Evolutionary conservation across 2,797 vertebrate species (phyloP), one percentile per base, ranked within the genome.

Genomic region (Phrynocephalus vlangalii): DNA sequence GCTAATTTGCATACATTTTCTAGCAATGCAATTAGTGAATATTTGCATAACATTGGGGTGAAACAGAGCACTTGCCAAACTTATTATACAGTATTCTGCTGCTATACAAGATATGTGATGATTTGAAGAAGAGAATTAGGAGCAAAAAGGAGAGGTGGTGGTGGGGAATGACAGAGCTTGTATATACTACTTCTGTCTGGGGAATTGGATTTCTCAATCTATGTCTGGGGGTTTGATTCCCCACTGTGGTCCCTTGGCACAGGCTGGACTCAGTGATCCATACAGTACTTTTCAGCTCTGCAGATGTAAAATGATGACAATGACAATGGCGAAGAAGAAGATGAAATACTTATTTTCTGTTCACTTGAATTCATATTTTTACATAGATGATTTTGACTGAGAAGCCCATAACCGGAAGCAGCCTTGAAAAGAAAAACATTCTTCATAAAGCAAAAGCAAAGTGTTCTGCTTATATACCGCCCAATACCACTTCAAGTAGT

Each of bases 1-100:
- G 83, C 78, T 81, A 81, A 85, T 85, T 88, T 68, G 79, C 87
- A 88, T 84, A 44, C 38, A 67, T 88, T 88, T 88, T 22, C 87
- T 79, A 68, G 44, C 44, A 44, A 85, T 76, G 78, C 73, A 88
- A 85, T 85, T 84, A 84, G 82, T 70, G 56, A 75, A 82, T n/a
- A 56, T 84, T 38, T 81, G 83, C 70, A 84, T 80, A 88, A 50
- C 68, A 56, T 88, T 88, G 75, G 44, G 70, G 80, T 84, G 77
- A 84, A 15, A 28, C n/a, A 67, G 52, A 84, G n/a, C 87, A 84
- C 80, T 80, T 80, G 77, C 60, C 38, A 80, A 88, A 80, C 38
- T 80, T 80, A 85, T 73, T 73, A 78, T 79, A 88, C 56, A 88
- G 52, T 56, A 75, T 73, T 88, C 71, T 52, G 30, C 71, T 52